These are phyloP conservation scores for Tor tambroides DNA, from an alignment of 2,113 vertebrate genomes.

Conservation along the genomic window DNA sequence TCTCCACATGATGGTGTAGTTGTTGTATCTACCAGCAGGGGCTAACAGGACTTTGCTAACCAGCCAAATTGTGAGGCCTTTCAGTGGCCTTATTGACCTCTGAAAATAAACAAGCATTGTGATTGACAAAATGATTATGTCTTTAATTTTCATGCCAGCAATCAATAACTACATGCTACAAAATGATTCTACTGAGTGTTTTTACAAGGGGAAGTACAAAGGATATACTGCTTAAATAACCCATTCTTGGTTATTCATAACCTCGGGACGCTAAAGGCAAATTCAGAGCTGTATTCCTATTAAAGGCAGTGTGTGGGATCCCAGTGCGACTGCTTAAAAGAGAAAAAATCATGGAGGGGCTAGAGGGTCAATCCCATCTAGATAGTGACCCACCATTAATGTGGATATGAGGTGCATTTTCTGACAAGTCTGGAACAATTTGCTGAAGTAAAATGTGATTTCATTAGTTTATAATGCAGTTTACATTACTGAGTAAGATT, in stretches of 20 bases:
- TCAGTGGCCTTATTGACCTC: neutral
- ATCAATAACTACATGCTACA: neutral
- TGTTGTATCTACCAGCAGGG: neutral
- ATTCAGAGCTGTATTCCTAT: neutral
- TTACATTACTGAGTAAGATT: neutral
- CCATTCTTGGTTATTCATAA: slow-evolving; percentile 1
- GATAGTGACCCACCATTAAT: neutral
- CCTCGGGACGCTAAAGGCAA: neutral
- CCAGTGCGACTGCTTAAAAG: neutral
- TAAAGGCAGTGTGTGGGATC: neutral
- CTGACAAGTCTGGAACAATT: neutral
- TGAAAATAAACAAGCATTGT: neutral
- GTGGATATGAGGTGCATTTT: neutral
- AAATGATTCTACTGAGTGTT: neutral
- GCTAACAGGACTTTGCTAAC: neutral
- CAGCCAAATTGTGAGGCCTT: neutral
- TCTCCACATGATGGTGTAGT: neutral
- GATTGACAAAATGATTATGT: neutral
- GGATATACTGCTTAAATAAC: neutral
- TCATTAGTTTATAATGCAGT: neutral
- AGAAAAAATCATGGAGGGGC: neutral
- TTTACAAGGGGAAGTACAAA: neutral
- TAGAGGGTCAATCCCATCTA: neutral
- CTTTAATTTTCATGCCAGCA: neutral
- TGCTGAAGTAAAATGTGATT: neutral